Base-by-base conservation (phyloP, 2,888 invertebrate genomes). In the Operophtera brumata region DNA sequence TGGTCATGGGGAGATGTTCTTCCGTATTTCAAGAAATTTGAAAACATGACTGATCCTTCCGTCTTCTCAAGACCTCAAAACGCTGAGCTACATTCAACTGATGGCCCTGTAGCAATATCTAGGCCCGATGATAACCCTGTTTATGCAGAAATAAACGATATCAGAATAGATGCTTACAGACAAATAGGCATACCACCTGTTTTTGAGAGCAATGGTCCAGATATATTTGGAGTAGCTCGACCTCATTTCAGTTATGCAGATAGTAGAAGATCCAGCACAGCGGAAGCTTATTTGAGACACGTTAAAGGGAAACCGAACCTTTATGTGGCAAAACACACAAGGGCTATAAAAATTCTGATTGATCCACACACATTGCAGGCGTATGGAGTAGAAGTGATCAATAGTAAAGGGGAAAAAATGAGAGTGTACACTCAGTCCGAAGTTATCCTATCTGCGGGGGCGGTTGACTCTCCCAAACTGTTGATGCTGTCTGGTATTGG, bases 401-500 rank as follows among this genome's bases (percentile, higher is more conserved):
- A 72, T 9, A 57, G 64, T 45, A 62, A 70, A 34, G 77, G 77
- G 3, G 65, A 69, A 58, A 62, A 57, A 30, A 62, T 81, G 0
- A 71, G 78, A 6, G 68, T 84, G 4, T 80, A 70, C 53, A 77
- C 79, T 32, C 65, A 65, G 6, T 71, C 69, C 46, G 89, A 88
- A 72, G 75, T 88, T 0, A 78, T 88, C 4, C 36, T 87, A 40
- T 86, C 87, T 1, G 86, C 85, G 14, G 87, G 87, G 6, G 47
- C 73, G 28, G 77, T 86, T n/a, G 80, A 86, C 14, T 78, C 81
- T 26, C 82, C 88, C 4, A 85, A 87, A 64, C 67, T 87, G 39
- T 65, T 88, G 45, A 77, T 87, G 78, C 68, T 86, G 0, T 86
- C 89, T 25, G 87, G 87, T 0, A 71, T 88, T 48, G 87, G 88